phyloP scores from a whole-genome alignment of 2,797 vertebrate species.

The Threskiornis aethiopicus region DNA sequence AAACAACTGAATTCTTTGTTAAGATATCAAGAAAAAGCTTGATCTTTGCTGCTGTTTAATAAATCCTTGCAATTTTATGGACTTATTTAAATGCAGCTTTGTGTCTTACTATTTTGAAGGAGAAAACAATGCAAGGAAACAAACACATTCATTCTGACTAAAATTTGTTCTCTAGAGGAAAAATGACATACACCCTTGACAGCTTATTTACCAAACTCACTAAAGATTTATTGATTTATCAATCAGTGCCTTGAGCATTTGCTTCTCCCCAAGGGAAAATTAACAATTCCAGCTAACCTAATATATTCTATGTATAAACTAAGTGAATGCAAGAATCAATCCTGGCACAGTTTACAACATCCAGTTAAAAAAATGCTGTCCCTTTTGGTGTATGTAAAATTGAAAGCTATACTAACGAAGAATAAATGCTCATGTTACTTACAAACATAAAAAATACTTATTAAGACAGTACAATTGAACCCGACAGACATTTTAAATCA shows the following conservation, averaged over 20 bases:
- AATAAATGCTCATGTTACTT: conserved; percentile 59
- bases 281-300: conserved; percentile 86
- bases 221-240: conserved; percentile 99
- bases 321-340: conserved; percentile 74
- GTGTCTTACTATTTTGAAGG: conserved; percentile 59
- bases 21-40: conserved; percentile 66
- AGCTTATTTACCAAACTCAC: conserved; percentile 93
- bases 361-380: conserved; percentile 58
- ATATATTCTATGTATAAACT: conserved; percentile 74
- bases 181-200: conserved; percentile 86
- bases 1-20: conserved; percentile 78
- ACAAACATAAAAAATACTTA: conserved; percentile 67
- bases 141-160: conserved; percentile 68
- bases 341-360: conserved; percentile 65
- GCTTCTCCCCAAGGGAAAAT: conserved; percentile 82
- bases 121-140: conserved; percentile 69
- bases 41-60: conserved; percentile 72
- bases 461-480: conserved; percentile 79
- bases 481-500: conserved; percentile 67
- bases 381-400: conserved; percentile 60
- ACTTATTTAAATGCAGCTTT: conserved; percentile 73
- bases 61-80: conserved; percentile 65
- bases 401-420: conserved; percentile 69
- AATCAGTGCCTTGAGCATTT: conserved; percentile 86
- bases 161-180: conserved; percentile 80